Evolutionary conservation across 1,140 invertebrate genomes (phyloP).

Genomic region (Drosophila varians): DNA sequence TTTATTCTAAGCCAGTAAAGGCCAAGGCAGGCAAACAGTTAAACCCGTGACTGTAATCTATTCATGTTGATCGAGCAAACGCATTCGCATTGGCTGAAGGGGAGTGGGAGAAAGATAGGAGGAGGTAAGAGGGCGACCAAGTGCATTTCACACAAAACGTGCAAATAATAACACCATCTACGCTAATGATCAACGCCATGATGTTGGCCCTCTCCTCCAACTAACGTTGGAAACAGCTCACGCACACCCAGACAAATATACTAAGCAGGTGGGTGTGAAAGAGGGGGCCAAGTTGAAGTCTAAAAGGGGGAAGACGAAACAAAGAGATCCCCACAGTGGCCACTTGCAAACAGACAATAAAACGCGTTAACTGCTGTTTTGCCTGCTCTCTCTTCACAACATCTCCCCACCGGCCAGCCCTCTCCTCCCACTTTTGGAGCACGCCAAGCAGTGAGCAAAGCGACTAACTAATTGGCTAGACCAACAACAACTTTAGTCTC

Average conservation of each 20-base stretch:
- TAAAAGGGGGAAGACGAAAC: neutral
- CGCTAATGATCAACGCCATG: conserved; percentile 75
- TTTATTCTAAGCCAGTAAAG: conserved; percentile 34
- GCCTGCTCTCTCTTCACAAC: conserved; percentile 26
- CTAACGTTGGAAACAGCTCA: conserved; percentile 18
- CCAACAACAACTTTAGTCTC: conserved; percentile 39
- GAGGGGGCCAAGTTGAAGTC: neutral
- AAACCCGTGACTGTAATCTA: conserved; percentile 60
- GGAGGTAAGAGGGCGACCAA: conserved; percentile 33
- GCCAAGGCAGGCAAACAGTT: conserved; percentile 15
- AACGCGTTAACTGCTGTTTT: conserved; percentile 77
- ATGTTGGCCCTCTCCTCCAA: conserved; percentile 17
- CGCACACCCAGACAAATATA: conserved; percentile 28
- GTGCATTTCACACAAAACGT: conserved; percentile 77
- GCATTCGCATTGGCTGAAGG: conserved; percentile 2
- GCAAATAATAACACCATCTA: conserved; percentile 82
- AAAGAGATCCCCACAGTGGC: conserved; percentile 6
- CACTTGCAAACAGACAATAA: conserved; percentile 74
- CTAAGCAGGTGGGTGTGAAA: neutral
- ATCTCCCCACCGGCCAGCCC: neutral
- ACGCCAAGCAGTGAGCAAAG: conserved; percentile 29
- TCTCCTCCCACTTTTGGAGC: conserved; percentile 16
- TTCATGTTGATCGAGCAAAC: conserved; percentile 54
- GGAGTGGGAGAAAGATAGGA: neutral
- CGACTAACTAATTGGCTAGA: conserved; percentile 54